Conservation (phyloP, 2,888 invertebrate species). For the Archips xylosteana region DNA sequence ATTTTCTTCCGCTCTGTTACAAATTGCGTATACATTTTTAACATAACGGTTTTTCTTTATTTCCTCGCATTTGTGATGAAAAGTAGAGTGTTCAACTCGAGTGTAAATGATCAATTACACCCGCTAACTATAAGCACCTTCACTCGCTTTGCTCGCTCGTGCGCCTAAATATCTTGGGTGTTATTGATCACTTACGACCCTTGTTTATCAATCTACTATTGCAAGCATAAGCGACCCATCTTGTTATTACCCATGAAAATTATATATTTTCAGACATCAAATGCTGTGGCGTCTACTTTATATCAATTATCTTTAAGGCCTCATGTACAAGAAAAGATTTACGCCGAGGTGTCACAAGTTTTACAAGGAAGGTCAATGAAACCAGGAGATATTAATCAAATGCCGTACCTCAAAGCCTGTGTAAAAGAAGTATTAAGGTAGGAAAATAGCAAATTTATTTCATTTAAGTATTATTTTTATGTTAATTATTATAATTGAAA, state of each 20-base stretch:
- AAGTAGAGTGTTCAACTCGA: too few species aligned
- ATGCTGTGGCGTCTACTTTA: slow-evolving; percentile 89
- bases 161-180: too few species aligned
- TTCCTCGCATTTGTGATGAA: too few species aligned
- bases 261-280: slow-evolving; percentile 87
- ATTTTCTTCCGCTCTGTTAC: too few species aligned
- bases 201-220: too few species aligned
- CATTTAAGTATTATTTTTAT: background rate
- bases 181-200: too few species aligned
- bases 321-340: slow-evolving; percentile 87
- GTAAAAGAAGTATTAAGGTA: slow-evolving; percentile 91
- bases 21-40: too few species aligned
- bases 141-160: too few species aligned
- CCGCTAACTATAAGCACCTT: too few species aligned
- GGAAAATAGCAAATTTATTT: background rate
- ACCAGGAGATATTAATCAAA: slow-evolving; percentile 85
- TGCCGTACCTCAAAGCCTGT: slow-evolving; percentile 90
- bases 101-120: too few species aligned
- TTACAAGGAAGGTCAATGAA: slow-evolving; percentile 76
- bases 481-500: background rate
- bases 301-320: slow-evolving; percentile 89
- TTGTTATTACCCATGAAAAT: background rate
- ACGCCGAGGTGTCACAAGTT: slow-evolving; percentile 85
- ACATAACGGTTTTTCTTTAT: too few species aligned
- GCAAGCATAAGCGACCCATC: background rate